Percentiles rank a stretch among this genome's conserved stretches.
Evolutionary conservation across 2,888 invertebrate genomes (phyloP).

Genomic region (Strigamia maritima): DNA sequence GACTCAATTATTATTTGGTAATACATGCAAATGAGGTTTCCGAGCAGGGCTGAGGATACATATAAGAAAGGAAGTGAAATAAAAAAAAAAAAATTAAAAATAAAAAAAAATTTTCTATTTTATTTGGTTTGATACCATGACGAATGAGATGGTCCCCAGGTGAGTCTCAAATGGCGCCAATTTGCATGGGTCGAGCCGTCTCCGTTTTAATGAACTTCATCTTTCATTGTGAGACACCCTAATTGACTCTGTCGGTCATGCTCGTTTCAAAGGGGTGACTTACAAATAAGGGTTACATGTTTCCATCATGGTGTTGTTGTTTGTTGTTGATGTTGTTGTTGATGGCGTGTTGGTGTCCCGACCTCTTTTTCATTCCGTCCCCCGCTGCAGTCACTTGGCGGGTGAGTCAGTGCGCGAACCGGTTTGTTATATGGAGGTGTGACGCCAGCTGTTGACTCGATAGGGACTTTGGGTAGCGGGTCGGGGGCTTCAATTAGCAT

Average conservation of each 20-base stretch:
- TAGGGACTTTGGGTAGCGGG: neutral
- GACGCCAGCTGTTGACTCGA: constrained; percentile 25
- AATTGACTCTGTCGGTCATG: constrained; percentile 29
- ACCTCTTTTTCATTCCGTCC: neutral
- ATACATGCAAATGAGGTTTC: constrained; percentile 21
- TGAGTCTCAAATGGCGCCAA: constrained; percentile 12
- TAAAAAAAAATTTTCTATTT: neutral
- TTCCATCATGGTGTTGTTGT: neutral
- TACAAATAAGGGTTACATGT: constrained; percentile 8
- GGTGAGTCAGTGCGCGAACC: neutral
- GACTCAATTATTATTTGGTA: constrained; percentile 29
- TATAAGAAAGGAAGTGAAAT: neutral
- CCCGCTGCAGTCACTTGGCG: neutral
- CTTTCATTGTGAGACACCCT: constrained; percentile 25
- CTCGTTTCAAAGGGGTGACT: constrained; percentile 2
- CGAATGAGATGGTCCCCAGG: constrained; percentile 25
- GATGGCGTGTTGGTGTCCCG: constrained; percentile 6
- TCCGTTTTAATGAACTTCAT: constrained; percentile 22
- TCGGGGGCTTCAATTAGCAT: neutral
- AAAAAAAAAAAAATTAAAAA: neutral
- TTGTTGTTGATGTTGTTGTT: constrained; percentile 25
- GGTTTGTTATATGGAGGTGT: neutral
- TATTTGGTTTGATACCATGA: neutral
- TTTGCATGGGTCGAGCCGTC: constrained; percentile 13
- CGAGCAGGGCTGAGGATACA: neutral